Evolutionary conservation across 1,140 invertebrate genomes (phyloP), one percentile per base, ranked within the genome.

Genomic region (Drosophila chauvacae): DNA sequence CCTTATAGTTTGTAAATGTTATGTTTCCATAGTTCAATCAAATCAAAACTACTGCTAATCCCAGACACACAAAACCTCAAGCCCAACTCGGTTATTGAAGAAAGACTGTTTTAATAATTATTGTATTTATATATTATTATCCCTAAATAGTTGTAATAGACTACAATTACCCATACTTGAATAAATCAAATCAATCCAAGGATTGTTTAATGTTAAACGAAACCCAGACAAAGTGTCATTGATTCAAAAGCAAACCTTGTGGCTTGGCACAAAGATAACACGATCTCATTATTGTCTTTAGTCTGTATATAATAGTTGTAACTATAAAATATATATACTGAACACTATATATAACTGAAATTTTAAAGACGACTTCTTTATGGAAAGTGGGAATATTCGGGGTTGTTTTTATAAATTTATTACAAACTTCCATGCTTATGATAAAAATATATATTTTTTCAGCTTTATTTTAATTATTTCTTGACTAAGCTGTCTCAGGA

Each of bases 231-330:
- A 23, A 77, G 56, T 79, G 75, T 80, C 81, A 79, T 55, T 66
- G 77, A 56, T 61, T 77, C 30, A 10, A 50, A 42, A 37, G 13
- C 28, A 56, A 70, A 16, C 30, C 50, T 53, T 39, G 48, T 63
- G 73, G 77, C 79, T 63, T 35, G 42, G 59, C 83, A 77, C 76
- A 87, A 88, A 82, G 83, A 83, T 59, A 77, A 66, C 61, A 82
- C 84, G 83, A 86, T 86, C 83, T 88, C 84, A 86, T 66, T 83
- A 69, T 79, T 58, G 55, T 69, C 51, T 65, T 58, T 66, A 76
- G 55, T 56, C 41, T 60, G 58, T 71, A 41, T 57, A 41, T 66
- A 18, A 16, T 39, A 51, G 56, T 47, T 64, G 35, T 47, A 10
- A 26, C 11, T 45, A 47, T 39, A 42, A 53, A 37, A 51, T 63